Percentiles rank a stretch among this genome's conserved stretches.
Conservation (phyloP, 2,888 invertebrate species). For the Pristionchus japonicus region DNA sequence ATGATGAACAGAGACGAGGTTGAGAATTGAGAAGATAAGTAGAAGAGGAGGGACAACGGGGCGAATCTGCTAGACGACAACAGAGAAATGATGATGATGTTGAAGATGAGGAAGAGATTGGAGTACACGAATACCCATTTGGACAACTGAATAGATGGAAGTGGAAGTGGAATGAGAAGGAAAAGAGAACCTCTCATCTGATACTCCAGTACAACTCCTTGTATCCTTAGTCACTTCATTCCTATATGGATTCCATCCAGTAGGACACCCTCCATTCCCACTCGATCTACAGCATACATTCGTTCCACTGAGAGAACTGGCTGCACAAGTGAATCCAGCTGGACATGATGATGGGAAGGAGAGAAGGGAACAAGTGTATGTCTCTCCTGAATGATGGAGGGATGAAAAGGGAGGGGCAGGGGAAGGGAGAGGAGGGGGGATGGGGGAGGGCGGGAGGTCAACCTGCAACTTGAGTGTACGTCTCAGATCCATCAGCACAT, state of each 20-base stretch:
- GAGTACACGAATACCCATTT: slow-evolving; percentile 63
- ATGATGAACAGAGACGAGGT: slow-evolving; percentile 58
- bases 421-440: neutral
- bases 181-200: slow-evolving; percentile 53
- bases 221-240: slow-evolving; percentile 55
- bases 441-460: no score
- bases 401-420: neutral
- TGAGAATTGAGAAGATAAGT: slow-evolving; percentile 58
- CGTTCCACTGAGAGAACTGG: slow-evolving; percentile 57
- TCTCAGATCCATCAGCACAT: slow-evolving; percentile 71
- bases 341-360: slow-evolving; percentile 64
- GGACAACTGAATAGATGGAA: slow-evolving; percentile 55
- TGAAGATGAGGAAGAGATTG: slow-evolving; percentile 47
- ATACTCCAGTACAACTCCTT: slow-evolving; percentile 54
- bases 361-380: slow-evolving; percentile 62
- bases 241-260: slow-evolving; percentile 62
- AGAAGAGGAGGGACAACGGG: slow-evolving; percentile 53
- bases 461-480: slow-evolving; percentile 68
- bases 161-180: neutral
- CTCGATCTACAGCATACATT: slow-evolving; percentile 68
- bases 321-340: slow-evolving; percentile 66
- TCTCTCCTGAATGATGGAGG: slow-evolving; percentile 54
- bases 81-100: slow-evolving; percentile 61
- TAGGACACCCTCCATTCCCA: slow-evolving; percentile 52
- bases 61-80: slow-evolving; percentile 66